A percentile compares a stretch with the other conserved stretches of the same genome.
phyloP scores from a whole-genome alignment of 2,113 vertebrate genomes.

The Tympanuchus pallidicinctus region DNA sequence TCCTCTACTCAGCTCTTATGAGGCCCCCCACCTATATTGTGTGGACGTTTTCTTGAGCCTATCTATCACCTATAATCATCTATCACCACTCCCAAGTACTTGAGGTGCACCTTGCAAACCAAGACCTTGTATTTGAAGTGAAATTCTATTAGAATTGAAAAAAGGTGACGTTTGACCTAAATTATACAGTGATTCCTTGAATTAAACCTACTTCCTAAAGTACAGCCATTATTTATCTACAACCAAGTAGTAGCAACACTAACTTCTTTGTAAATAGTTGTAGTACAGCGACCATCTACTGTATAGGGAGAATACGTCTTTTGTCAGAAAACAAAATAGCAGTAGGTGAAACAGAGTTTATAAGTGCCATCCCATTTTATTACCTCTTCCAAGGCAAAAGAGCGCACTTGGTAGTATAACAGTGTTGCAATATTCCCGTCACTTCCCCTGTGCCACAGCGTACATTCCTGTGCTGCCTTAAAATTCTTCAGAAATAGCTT shows the following conservation, averaged over 20 bases:
- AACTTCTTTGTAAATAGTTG: neutral
- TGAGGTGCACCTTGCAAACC: neutral
- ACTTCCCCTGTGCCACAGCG: fast-evolving
- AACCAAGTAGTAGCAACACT: neutral
- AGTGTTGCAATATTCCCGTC: neutral
- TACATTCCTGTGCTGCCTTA: neutral
- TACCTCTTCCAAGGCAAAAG: neutral
- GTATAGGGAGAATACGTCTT: neutral
- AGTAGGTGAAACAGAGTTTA: neutral
- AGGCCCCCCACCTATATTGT: neutral
- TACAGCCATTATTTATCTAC: neutral
- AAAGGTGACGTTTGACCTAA: neutral
- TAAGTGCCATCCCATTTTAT: neutral
- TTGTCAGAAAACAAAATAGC: neutral
- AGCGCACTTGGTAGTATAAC: neutral
- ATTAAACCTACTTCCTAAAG: neutral
- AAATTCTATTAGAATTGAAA: neutral
- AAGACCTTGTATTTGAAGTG: neutral
- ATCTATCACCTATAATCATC: neutral
- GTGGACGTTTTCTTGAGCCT: neutral
- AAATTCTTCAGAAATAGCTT: neutral
- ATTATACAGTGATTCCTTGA: neutral
- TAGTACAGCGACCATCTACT: neutral
- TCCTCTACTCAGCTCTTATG: too few relatives aligned
- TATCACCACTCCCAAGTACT: neutral